Conservation (phyloP, 1,140 invertebrate genomes). For the Pseudachorutes palmiensis region DNA sequence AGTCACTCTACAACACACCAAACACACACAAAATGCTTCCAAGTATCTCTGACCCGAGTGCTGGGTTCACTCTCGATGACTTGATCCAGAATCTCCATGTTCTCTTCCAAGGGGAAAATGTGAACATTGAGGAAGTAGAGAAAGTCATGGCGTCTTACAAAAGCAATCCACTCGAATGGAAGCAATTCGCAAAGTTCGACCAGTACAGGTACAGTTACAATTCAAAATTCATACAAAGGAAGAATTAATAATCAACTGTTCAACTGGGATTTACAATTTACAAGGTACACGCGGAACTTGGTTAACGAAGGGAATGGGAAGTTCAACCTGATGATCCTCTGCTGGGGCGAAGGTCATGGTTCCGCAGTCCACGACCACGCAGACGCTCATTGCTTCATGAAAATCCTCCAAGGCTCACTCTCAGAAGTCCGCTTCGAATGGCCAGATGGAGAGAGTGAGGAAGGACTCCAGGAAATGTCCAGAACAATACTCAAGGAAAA, state of each 20-base stretch:
- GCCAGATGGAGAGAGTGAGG: conserved; percentile 47
- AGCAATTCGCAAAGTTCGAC: conserved; percentile 90
- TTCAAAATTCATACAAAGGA: background rate
- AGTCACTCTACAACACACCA: too few species aligned
- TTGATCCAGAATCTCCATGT: conserved; percentile 62
- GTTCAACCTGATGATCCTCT: conserved; percentile 94
- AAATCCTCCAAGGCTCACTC: conserved; percentile 54
- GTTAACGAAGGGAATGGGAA: conserved; percentile 92
- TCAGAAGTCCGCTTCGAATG: conserved; percentile 62
- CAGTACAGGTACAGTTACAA: conserved; percentile 63
- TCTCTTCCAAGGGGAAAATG: conserved; percentile 65
- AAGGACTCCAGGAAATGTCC: conserved; percentile 50
- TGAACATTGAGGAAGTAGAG: conserved; percentile 82
- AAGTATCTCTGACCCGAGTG: too few species aligned
- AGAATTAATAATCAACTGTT: background rate
- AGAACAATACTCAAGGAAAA: conserved; percentile 59
- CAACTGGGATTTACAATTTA: background rate
- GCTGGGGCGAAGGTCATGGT: conserved; percentile 92
- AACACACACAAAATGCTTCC: too few species aligned
- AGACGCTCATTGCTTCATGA: conserved; percentile 96
- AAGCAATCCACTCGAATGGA: conserved; percentile 83
- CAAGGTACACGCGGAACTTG: conserved; percentile 87
- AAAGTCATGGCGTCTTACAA: conserved; percentile 76
- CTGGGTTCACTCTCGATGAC: conserved; percentile 59
- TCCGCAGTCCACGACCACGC: conserved; percentile 95